Evolutionary conservation across 1,140 invertebrate genomes (phyloP).

Genomic region (Probaryconus sp.): DNA sequence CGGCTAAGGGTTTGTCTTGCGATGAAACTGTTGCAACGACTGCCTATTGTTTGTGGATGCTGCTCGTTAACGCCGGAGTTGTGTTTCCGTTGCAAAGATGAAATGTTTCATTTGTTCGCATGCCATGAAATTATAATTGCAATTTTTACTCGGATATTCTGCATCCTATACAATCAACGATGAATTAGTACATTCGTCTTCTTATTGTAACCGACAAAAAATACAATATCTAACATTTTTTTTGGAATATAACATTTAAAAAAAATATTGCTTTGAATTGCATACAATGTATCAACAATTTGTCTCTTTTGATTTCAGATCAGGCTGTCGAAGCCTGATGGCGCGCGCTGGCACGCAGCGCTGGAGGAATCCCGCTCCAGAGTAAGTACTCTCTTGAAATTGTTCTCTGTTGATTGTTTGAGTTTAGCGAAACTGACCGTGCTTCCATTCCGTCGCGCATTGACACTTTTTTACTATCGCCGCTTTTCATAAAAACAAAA

Average conservation of each 20-base stretch:
- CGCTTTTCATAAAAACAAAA: constrained; percentile 21
- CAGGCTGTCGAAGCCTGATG: constrained; percentile 76
- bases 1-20: constrained; percentile 59
- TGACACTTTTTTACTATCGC: constrained; percentile 8
- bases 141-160: no score
- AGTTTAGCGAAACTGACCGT: constrained; percentile 15
- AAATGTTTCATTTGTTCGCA: neutral
- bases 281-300: constrained; percentile 15
- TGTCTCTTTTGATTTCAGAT: constrained; percentile 69
- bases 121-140: no score
- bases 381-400: constrained; percentile 73
- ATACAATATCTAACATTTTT: no score
- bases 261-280: no score
- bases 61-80: constrained; percentile 34
- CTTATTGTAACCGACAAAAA: no score
- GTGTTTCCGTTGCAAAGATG: constrained; percentile 14
- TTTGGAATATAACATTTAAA: no score
- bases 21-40: constrained; percentile 57
- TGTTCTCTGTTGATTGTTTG: constrained; percentile 18
- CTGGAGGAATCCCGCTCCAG: constrained; percentile 78
- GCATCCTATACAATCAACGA: no score
- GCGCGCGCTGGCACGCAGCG: constrained; percentile 78
- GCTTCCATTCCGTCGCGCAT: constrained; percentile 13
- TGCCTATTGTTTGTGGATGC: constrained; percentile 37
- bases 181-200: no score